Conservation (phyloP, 2,113 vertebrate genomes). For the Phalacrocorax brasilianus region DNA sequence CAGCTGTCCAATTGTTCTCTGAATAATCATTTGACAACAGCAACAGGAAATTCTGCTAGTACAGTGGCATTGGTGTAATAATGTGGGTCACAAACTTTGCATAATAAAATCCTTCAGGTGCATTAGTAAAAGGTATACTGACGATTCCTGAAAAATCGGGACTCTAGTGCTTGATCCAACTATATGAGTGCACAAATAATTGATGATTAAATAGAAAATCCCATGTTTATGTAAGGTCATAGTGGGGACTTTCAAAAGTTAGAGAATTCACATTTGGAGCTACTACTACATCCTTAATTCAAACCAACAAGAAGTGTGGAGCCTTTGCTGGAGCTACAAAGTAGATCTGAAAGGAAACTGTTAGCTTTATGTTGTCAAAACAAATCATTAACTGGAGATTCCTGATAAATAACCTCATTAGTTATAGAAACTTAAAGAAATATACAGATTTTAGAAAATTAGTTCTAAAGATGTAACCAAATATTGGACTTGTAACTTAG, state of each 20-base stretch:
- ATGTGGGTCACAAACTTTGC: neutral
- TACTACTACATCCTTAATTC: neutral
- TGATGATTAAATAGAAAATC: neutral
- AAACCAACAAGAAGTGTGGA: fast-evolving
- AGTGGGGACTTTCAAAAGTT: neutral
- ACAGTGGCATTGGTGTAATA: neutral
- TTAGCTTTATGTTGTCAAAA: neutral
- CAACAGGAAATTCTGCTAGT: neutral
- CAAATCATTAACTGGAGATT: neutral
- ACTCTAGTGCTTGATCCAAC: neutral
- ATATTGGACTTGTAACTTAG: neutral
- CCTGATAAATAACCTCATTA: neutral
- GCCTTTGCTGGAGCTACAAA: neutral
- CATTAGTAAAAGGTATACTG: neutral
- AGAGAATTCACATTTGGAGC: neutral
- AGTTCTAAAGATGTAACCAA: neutral
- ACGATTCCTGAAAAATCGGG: neutral
- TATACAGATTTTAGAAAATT: neutral
- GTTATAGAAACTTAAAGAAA: neutral
- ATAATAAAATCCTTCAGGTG: neutral
- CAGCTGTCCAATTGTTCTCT: neutral
- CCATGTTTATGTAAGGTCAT: neutral
- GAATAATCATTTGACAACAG: neutral
- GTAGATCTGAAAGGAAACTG: neutral
- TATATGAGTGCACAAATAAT: neutral